Conservation (phyloP, 1,140 invertebrate species). For the Saccostrea glomerata region DNA sequence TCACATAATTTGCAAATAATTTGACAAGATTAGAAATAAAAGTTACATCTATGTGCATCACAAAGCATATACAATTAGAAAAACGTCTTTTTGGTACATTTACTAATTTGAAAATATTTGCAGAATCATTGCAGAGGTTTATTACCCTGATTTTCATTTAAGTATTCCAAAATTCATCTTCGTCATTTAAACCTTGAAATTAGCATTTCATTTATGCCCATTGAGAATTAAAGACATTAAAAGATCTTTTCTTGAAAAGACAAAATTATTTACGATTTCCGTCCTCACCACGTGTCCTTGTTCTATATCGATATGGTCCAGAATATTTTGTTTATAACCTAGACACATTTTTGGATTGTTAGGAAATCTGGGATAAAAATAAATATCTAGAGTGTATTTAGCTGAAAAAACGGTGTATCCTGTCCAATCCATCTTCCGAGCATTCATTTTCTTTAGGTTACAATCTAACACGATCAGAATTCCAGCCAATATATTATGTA, state of each 20-base stretch:
- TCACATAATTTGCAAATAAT: too few relatives aligned
- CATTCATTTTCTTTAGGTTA: conserved; percentile 17
- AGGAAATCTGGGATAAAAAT: conserved; percentile 30
- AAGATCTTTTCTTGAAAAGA: not conserved
- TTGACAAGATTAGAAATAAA: too few relatives aligned
- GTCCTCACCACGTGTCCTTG: not conserved
- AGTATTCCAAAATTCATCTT: not conserved
- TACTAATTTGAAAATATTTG: not conserved
- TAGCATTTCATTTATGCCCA: conserved; percentile 14
- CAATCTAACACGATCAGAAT: conserved; percentile 3
- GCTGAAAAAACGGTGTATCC: conserved; percentile 16
- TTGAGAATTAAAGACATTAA: conserved; percentile 23
- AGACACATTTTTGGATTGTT: conserved; percentile 34
- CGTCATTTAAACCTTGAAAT: not conserved
- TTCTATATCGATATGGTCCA: conserved; percentile 23
- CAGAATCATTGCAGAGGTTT: not conserved
- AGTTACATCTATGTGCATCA: too few relatives aligned
- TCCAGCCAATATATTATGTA: not conserved
- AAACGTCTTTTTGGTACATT: not conserved
- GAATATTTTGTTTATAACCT: not conserved
- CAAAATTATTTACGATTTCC: conserved; percentile 6
- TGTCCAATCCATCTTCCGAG: not conserved
- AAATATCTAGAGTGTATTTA: conserved; percentile 30
- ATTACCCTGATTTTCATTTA: not conserved
- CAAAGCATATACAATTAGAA: too few relatives aligned